Evolutionary conservation across 2,888 invertebrate species (phyloP), one percentile per base, ranked within the genome.

Genomic region (Lycia hirtaria): DNA sequence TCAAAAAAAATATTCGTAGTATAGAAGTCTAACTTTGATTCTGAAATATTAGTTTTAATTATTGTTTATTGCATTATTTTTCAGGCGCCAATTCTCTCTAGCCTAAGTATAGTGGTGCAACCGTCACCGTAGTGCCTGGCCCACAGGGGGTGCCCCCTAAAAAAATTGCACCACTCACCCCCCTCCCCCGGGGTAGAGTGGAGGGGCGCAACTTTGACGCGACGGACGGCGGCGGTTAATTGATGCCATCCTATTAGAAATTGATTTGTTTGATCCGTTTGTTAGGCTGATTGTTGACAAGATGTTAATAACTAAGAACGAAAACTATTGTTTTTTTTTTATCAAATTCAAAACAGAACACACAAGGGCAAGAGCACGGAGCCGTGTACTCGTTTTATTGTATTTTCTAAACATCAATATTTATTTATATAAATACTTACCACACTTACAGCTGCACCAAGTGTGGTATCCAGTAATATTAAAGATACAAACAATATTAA

Each of bases 41-140:
- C n/a, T n/a, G n/a, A n/a, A n/a, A n/a, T n/a, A n/a, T n/a, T n/a
- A n/a, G n/a, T n/a, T n/a, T n/a, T n/a, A n/a, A n/a, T n/a, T n/a
- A n/a, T n/a, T n/a, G n/a, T n/a, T n/a, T n/a, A n/a, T n/a, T n/a
- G n/a, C n/a, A 3, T 4, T 37, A 52, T 45, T 6, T 51, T 44
- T n/a, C 1, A 0, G 50, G 67, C 28, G 57, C 80, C 87, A 85
- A 72, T 78, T n/a, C 65, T 6, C 30, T 10, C 0, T 12, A 12
- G 0, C 10, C 43, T 0, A 0, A 76, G 61, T 72, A 76, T 50
- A 81, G 75, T 79, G 83, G 80, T 89, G 88, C 90, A 88, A 85
- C 78, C 87, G 88, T 87, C 91, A 90, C 89, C 88, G 85, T 83
- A 85, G 86, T 80, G 87, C 80, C 83, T 81, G 45, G 58, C 52